Evolutionary conservation across 2,888 invertebrate species (phyloP).

Genomic region (Xestia rhomboidea): DNA sequence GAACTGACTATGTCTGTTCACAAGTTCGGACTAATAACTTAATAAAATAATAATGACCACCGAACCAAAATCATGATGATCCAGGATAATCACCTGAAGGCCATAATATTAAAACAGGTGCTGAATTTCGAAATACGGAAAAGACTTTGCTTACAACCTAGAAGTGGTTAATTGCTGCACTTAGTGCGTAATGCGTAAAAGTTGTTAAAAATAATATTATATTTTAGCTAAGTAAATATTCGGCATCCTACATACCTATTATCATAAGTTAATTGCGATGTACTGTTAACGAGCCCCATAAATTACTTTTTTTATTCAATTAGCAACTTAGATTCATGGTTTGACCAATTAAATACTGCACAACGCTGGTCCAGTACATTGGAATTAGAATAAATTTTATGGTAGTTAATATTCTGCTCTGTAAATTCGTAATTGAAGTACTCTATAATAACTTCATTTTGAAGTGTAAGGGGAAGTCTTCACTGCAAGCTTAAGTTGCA

Average conservation of each 20-base stretch:
- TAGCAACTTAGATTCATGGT: slow-evolving; percentile 24
- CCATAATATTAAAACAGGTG: background rate
- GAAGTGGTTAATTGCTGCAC: slow-evolving; percentile 26
- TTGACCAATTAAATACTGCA: slow-evolving; percentile 32
- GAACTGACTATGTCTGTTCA: background rate
- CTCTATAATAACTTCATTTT: slow-evolving; percentile 53
- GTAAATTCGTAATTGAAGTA: slow-evolving; percentile 34
- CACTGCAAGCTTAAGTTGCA: background rate
- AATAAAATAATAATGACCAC: background rate
- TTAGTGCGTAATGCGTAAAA: slow-evolving; percentile 29
- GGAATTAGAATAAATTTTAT: slow-evolving; percentile 61
- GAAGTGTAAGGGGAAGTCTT: background rate
- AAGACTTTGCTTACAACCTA: background rate
- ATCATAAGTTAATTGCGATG: slow-evolving; percentile 26
- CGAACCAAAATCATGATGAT: background rate
- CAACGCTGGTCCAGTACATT: slow-evolving; percentile 5
- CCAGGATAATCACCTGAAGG: background rate
- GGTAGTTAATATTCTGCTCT: slow-evolving; percentile 54
- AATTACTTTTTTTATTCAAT: slow-evolving; percentile 39
- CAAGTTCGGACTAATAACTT: background rate
- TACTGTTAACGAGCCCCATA: slow-evolving; percentile 14
- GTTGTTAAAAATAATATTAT: background rate
- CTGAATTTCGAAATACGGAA: slow-evolving; percentile 12
- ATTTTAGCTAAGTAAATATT: slow-evolving; percentile 12
- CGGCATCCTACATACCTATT: slow-evolving; percentile 20